Percentiles rank a stretch among this genome's conserved stretches.
Evolutionary conservation across 2,888 invertebrate species (phyloP).

Genomic region (Vesta saturnalis): DNA sequence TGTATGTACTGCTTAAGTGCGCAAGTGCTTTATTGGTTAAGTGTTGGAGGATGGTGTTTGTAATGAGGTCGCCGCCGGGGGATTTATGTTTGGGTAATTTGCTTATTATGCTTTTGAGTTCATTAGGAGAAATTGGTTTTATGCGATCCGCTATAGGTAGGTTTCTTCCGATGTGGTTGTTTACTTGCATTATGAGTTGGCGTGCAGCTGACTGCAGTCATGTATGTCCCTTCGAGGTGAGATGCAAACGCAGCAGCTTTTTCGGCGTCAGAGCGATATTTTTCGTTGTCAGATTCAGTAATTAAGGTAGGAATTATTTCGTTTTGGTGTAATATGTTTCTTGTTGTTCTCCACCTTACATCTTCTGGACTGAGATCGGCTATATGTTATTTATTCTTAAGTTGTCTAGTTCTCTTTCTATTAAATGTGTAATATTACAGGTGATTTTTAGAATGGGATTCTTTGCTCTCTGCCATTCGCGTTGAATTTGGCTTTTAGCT

Average conservation of each 20-base stretch:
- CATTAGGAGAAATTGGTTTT: not conserved
- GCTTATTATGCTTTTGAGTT: not conserved
- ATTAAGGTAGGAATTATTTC: too few species aligned
- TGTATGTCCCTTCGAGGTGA: conserved; percentile 4
- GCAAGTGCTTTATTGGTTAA: too few species aligned
- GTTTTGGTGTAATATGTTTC: too few species aligned
- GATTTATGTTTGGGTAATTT: too few species aligned
- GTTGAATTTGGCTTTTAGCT: not conserved
- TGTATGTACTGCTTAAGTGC: too few species aligned
- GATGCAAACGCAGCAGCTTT: conserved; percentile 19
- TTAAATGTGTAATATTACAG: not conserved
- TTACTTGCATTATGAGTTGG: conserved; percentile 2
- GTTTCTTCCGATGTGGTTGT: too few species aligned
- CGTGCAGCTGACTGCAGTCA: not conserved
- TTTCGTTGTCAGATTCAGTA: too few species aligned
- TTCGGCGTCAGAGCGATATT: conserved; percentile 9
- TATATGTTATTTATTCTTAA: conserved; percentile 1
- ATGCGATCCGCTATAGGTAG: too few species aligned
- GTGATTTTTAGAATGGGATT: not conserved
- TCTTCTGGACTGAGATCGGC: not conserved
- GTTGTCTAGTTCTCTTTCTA: too few species aligned
- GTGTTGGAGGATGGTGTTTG: too few species aligned
- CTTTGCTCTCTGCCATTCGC: conserved; percentile 1
- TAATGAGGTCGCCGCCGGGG: not conserved
- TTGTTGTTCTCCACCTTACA: conserved; percentile 3